Base-by-base conservation (phyloP, 2,113 vertebrate genomes). In the Chitala chitala region DNA sequence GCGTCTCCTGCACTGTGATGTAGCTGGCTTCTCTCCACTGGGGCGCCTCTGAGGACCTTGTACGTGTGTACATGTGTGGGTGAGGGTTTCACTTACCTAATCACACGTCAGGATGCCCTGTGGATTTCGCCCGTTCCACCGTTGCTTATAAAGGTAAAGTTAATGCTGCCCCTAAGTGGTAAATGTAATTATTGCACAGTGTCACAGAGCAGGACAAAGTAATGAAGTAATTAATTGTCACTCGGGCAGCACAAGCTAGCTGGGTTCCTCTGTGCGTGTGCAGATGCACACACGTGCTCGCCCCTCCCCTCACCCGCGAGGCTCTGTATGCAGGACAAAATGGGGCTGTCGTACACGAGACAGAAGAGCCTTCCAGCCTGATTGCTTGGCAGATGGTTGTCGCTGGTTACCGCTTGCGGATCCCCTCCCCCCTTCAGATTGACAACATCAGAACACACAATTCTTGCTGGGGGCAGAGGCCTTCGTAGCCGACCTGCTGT, bases 141-240 rank as follows among this genome's bases (percentile, higher is more conserved):
- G 38, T 20, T 33, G 22, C 40, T 72, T 36, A 73, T 48, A 20
- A 65, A 77, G 70, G 68, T 77, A 72, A 77, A 53, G 74, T 76
- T 78, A 75, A 75, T 80, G 75, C 78, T 78, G 77, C 82, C 80
- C 79, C 80, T 83, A 72, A 81, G 78, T 83, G 80, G 78, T 77
- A 80, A 77, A 77, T 74, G 59, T 74, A 81, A 81, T 81, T 78
- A 79, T 78, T 78, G 78, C 76, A 79, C 44, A 68, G 74, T 61
- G 75, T 74, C 5, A 58, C 20, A 54, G 73, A 71, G 77, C 74
- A 76, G 76, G 75, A 80, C 78, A 75, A 76, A 79, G 74, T 75
- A 80, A 80, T 78, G 76, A 79, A 77, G 75, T 78, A 80, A 83
- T 82, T 79, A 84, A 84, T 82, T 80, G 80, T 65, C 58, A 59